phyloP scores from a whole-genome alignment of 2,113 vertebrate species.

The Murina feae region DNA sequence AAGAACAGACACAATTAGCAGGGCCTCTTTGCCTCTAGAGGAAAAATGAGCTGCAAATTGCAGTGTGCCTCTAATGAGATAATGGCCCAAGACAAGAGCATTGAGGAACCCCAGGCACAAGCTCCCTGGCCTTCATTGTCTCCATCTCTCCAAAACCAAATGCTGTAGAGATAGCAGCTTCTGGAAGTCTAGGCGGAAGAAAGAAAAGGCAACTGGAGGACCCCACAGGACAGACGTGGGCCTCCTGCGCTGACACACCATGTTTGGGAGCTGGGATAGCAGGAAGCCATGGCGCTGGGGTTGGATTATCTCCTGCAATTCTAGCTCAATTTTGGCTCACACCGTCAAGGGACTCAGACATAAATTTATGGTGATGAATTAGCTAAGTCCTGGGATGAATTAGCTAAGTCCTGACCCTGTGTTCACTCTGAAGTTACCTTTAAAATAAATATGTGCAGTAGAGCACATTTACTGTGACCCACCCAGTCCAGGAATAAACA shows the following conservation, averaged over 20 bases:
- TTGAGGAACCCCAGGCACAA: neutral
- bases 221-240: accelerated
- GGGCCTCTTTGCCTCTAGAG: neutral
- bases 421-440: neutral
- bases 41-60: neutral
- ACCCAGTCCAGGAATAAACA: too few species aligned
- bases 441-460: neutral
- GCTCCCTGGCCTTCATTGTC: neutral
- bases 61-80: neutral
- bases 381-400: neutral
- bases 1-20: neutral
- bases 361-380: neutral
- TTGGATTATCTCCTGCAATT: too few species aligned
- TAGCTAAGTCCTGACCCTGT: neutral
- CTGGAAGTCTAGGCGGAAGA: neutral
- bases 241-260: accelerated
- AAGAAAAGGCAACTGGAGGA: neutral
- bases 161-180: neutral
- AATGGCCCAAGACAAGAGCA: neutral
- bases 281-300: accelerated
- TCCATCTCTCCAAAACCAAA: neutral
- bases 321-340: neutral
- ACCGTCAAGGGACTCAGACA: too few species aligned
- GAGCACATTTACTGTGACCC: neutral
- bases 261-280: neutral